Evolutionary conservation across 2,113 vertebrate species (phyloP), one percentile per base, ranked within the genome.

Genomic region (Neotragus pygmaeus): DNA sequence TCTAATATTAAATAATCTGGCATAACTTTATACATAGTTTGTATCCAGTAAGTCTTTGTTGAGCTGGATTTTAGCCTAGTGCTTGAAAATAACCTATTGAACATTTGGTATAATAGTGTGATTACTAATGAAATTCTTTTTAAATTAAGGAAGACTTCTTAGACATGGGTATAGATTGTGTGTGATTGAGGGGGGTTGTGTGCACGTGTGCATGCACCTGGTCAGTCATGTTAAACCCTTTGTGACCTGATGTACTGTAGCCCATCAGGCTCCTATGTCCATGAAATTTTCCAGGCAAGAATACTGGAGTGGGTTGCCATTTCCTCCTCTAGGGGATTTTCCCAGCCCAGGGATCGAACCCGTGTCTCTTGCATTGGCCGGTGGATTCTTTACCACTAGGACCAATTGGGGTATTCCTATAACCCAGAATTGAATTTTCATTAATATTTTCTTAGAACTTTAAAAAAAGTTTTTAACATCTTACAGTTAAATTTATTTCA

Each of bases 91-190:
- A 66, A 33, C 21, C 53, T 90, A 0, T 73, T 77, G 27, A 88
- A 53, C 30, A 83, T 94, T 90, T 93, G 47, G 30, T 88, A 33
- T 84, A 85, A 45, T 15, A 45, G 45, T 21, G 66, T 36, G 28
- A 96, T 81, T 94, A 39, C 80, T 90, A 53, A 45, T 75, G 80
- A 7, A 66, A 33, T 94, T 92, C 28, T 82, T 94, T 94, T 95
- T 83, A 73, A 87, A 83, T 53, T 62, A 73, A 84, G 15, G 43
- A 83, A 90, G 82, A 70, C 51, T 53, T 75, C n/a, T 53, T 77
- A 88, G 66, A 53, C 9, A 30, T 70, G 45, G 39, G 47, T 66
- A 57, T 58, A 88, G 47, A 88, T 57, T 95, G 70, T 43, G 36
- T 39, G 36, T 73, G n/a, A 5, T n/a, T 36, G 64, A 16, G 16